Conservation (phyloP, 2,888 invertebrate species). For the Maniola hyperantus region DNA sequence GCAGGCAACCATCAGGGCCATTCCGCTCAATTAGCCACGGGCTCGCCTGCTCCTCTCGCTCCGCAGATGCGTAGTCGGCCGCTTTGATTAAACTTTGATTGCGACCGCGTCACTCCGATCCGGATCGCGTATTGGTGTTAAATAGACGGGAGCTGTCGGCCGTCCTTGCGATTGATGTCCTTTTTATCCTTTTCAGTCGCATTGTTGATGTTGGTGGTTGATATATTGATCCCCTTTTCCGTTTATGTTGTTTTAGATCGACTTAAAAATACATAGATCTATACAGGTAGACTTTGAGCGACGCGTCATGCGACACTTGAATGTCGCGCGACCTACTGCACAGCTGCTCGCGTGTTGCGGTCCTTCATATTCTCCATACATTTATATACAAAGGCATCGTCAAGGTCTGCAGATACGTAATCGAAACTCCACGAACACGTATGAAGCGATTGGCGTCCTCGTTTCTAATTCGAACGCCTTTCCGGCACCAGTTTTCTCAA, state of each 20-base stretch:
- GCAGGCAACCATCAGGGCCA: slow-evolving; percentile 45
- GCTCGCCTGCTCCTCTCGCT: slow-evolving; percentile 48
- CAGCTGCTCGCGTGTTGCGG: too few species aligned
- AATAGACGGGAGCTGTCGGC: slow-evolving; percentile 38
- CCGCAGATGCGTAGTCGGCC: slow-evolving; percentile 64
- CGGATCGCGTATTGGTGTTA: slow-evolving; percentile 55
- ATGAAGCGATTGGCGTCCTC: too few species aligned
- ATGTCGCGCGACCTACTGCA: too few species aligned
- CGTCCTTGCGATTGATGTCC: slow-evolving; percentile 32
- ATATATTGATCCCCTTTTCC: background rate
- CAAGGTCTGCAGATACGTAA: too few species aligned
- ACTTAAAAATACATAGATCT: background rate
- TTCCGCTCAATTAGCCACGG: slow-evolving; percentile 74
- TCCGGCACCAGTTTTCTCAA: too few species aligned
- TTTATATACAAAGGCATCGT: too few species aligned
- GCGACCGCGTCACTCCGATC: slow-evolving; percentile 52
- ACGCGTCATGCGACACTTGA: too few species aligned
- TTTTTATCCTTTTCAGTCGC: background rate
- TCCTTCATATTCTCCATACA: too few species aligned
- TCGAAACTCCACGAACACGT: too few species aligned
- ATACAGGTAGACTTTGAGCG: background rate
- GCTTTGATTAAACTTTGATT: slow-evolving; percentile 80
- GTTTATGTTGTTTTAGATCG: background rate
- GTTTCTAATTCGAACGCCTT: too few species aligned
- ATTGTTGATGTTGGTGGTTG: slow-evolving; percentile 1